Base-by-base conservation (phyloP, 2,113 vertebrate genomes). In the Hippocampus barbouri region DNA sequence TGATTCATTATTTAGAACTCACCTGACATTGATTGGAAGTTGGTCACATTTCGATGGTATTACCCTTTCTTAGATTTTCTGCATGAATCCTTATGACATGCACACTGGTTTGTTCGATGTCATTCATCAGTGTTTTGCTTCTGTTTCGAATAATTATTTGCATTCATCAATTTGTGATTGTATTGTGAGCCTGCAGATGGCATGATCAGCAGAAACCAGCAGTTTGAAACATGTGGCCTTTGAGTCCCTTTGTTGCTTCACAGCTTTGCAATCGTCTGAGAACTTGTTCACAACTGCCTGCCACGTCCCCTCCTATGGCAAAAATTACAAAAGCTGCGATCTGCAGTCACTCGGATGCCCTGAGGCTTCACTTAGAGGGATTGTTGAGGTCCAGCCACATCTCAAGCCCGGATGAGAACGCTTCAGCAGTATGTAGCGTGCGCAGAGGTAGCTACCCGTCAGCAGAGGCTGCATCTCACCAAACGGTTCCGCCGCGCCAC, bases 281-380 rank as follows among this genome's bases (percentile, higher is more conserved):
- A 61, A 71, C 68, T 21, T 9, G 66, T 12, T 69, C 47, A 18
- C 53, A 66, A 3, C 49, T 43, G 4, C 72, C 73, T 23, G 4
- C 8, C 40, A 41, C 75, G 6, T 85, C 81, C 80, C 74, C 76
- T 72, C 71, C 73, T n/a, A 34, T 54, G 59, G 65, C 75, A 23
- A 81, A 69, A 61, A 69, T 45, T 61, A 41, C 72, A 57, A 66
- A 61, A 64, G 63, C 41, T 34, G 75, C 40, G 7, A 12, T 69
- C 30, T 56, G 12, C 57, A 83, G 59, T 68, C 83, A 78, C 73
- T 87, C 88, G 86, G 83, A 87, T 69, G 74, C 76, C 68, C 59
- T 89, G 72, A 82, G 82, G 34, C 64, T 88, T 45, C 73, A 65
- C 62, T 47, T 47, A 63, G 67, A 49, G 64, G 66, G 0, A 51